These are phyloP conservation scores for Phoeniculus purpureus DNA, from an alignment of 2,797 vertebrate genomes.

Conservation along the genomic window DNA sequence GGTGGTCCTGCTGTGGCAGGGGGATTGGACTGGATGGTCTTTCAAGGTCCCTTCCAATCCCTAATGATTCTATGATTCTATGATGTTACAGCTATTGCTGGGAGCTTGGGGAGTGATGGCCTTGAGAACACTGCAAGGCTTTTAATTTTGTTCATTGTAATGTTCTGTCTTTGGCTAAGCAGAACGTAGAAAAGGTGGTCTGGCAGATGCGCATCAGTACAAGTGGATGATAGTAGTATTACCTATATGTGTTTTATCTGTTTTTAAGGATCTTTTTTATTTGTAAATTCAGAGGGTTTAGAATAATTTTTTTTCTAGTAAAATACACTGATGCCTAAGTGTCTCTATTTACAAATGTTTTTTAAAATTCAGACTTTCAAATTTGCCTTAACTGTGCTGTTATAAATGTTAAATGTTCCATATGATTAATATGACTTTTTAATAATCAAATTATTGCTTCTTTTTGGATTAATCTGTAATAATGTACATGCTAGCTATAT, in stretches of 20 bases:
- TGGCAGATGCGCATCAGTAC: not conserved
- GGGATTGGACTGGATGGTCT: no score
- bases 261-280: not conserved
- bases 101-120: not conserved
- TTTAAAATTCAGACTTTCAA: not conserved
- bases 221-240: not conserved
- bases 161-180: not conserved
- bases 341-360: not conserved
- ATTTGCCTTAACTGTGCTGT: not conserved
- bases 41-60: no score
- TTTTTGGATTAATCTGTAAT: not conserved
- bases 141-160: slow-evolving; percentile 23
- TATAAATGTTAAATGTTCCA: not conserved
- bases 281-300: not conserved
- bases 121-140: not conserved
- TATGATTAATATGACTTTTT: not conserved
- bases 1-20: no score
- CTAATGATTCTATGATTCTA: not conserved
- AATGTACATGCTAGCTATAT: not conserved
- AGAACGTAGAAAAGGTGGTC: slow-evolving; percentile 16
- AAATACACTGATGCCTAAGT: not conserved
- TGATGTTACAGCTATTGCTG: not conserved
- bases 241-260: not conserved
- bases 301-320: not conserved
- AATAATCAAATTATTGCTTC: not conserved